Percentiles rank a stretch among this genome's conserved stretches.
phyloP scores from a whole-genome alignment of 2,797 vertebrate genomes.

The Schizopygopsis pylzovi region DNA sequence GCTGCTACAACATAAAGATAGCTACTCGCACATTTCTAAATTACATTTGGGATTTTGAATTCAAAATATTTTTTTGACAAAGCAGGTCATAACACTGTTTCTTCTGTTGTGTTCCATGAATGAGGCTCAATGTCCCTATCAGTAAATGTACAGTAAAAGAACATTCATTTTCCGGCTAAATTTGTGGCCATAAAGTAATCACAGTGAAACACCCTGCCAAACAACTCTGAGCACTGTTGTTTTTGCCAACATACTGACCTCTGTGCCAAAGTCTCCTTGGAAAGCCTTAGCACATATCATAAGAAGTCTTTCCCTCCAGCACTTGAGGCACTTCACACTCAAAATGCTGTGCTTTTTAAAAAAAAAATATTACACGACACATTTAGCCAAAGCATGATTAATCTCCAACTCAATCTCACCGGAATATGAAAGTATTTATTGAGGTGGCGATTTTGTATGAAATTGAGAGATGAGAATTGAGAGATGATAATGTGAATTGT shows the following conservation, averaged over 20 bases:
- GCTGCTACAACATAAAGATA: background rate
- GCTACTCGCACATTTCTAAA: background rate
- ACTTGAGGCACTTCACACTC: background rate
- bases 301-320: background rate
- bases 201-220: background rate
- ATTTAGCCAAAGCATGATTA: background rate
- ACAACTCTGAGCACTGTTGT: slow-evolving; percentile 17
- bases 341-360: background rate
- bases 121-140: background rate
- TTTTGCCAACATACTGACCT: slow-evolving; percentile 20
- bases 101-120: background rate
- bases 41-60: background rate
- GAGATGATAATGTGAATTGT: background rate
- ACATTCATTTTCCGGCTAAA: background rate
- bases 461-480: too few species aligned
- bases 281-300: background rate
- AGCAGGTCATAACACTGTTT: background rate
- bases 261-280: background rate
- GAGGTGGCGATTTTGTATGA: background rate
- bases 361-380: background rate
- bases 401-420: background rate
- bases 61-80: background rate
- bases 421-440: background rate
- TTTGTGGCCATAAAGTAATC: background rate
- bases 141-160: background rate